Evolutionary conservation across 2,797 vertebrate species (phyloP), one percentile per base, ranked within the genome.

Genomic region (Morus bassanus): DNA sequence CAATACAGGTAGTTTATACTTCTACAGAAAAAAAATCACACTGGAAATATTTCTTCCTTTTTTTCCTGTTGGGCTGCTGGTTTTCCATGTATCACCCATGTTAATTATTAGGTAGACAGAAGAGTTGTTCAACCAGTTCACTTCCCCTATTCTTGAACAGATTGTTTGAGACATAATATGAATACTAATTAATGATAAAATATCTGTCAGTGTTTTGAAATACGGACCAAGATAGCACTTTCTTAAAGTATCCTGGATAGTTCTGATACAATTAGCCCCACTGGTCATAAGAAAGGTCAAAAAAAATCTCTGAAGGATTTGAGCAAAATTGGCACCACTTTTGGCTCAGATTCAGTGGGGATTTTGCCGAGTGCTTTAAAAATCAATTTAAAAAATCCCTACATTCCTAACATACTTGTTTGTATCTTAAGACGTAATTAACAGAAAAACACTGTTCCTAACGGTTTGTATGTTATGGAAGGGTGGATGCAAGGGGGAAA

Each of bases 91-190:
- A 95, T 85, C 94, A 91, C 76, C 93, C 93, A 91, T 97, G 96
- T 95, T 97, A 98, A 98, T 98, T 97, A 97, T 97, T 88, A 97
- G 96, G 96, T 96, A 98, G 95, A 96, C 97, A 97, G 97, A 97
- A 97, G 97, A 98, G 97, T 97, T 97, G 96, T 97, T 97, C 98
- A 97, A 96, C 97, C 97, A 96, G 97, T 98, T 98, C 98, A 97
- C 94, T 98, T 98, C 96, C 93, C 85, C 96, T 96, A 95, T 98
- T 98, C 96, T 97, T 98, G 98, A 98, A 98, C 98, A 98, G 98
- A 98, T 98, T 98, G 98, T 98, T 98, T 98, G 98, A 98, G 98
- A 98, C 98, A 98, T 98, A 98, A 98, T 97, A 98, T 98, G 98
- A 98, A 98, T 98, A 98, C 98, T 98, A 98, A 98, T 98, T 98